Evolutionary conservation across 23 tunicate species (phyloP), one percentile per base, ranked within the genome.

Genomic region (Halocynthia roretzi): DNA sequence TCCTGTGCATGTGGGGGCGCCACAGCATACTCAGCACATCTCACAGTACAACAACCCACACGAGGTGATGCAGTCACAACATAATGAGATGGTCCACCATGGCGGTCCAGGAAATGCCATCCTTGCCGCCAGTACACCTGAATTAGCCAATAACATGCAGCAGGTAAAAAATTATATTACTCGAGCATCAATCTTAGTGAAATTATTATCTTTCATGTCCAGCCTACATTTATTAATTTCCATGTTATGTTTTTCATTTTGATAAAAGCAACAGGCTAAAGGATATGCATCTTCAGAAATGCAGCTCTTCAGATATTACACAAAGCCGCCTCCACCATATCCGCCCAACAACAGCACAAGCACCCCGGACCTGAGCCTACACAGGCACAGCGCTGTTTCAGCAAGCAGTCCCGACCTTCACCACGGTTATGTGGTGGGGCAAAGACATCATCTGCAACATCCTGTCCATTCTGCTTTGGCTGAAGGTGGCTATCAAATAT

Each of bases 331-430:
- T 9, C 80, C 85, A 7, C 78, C 78, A 20, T 23, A 70, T 52
- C 79, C 52, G 15, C 69, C 61, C n/a, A 72, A 79, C 0, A 87
- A 80, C 20, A 89, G 96, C 78, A 80, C 96, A 7, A 89, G 96
- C 75, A 89, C 96, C 68, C 96, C 96, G 18, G 96, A 89, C 62
- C 72, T 89, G 11, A 80, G 80, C 78, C 79, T 52, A 9, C 84
- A 89, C 44, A 68, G 82, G 57, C 83, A 83, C 56, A 83, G 72
- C 48, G 86, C 74, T 5, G 87, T 89, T 22, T 89, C 96, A 7
- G 96, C 88, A 52, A 89, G 96, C 67, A 89, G 77, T 51, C 96
- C 96, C 18, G 88, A 89, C 21, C 77, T 89, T n/a, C 88, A 89
- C 54, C 67, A 79, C 8, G 96, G 83, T 0, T 15, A 65, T 52